Conservation (phyloP, 2,113 vertebrate species). For the Probosciger aterrimus region DNA sequence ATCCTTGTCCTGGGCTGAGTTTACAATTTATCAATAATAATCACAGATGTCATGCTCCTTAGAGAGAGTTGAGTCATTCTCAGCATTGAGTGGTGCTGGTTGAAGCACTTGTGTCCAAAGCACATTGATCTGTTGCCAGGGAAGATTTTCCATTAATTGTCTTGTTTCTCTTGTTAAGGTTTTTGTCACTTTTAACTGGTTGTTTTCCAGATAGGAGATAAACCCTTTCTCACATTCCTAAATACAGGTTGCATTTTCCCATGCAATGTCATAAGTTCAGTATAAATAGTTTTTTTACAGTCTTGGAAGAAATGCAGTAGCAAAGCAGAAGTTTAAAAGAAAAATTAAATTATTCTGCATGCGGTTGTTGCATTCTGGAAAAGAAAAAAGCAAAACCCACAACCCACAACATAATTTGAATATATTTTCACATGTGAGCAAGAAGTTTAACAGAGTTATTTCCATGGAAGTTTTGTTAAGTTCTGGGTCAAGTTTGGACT, state of each 20-base stretch:
- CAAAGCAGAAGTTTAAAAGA: background rate
- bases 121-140: background rate
- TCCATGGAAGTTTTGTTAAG: background rate
- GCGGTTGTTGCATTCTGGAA: background rate
- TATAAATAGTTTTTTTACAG: background rate
- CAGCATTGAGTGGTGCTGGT: background rate
- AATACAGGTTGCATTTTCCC: background rate
- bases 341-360: background rate
- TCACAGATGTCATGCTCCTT: background rate
- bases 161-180: background rate
- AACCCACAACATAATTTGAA: background rate
- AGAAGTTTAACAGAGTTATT: background rate
- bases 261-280: background rate
- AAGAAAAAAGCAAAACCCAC: rapidly evolving
- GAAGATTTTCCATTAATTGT: background rate
- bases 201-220: background rate
- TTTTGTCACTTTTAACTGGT: background rate
- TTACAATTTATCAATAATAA: constrained; percentile 2
- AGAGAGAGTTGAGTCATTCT: constrained; percentile 20
- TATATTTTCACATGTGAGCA: background rate
- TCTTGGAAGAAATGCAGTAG: background rate
- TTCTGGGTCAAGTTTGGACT: background rate
- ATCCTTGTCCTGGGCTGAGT: background rate
- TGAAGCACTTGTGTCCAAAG: background rate
- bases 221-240: background rate